Conservation (phyloP, 2,797 vertebrate genomes). For the Pagetopsis macropterus region DNA sequence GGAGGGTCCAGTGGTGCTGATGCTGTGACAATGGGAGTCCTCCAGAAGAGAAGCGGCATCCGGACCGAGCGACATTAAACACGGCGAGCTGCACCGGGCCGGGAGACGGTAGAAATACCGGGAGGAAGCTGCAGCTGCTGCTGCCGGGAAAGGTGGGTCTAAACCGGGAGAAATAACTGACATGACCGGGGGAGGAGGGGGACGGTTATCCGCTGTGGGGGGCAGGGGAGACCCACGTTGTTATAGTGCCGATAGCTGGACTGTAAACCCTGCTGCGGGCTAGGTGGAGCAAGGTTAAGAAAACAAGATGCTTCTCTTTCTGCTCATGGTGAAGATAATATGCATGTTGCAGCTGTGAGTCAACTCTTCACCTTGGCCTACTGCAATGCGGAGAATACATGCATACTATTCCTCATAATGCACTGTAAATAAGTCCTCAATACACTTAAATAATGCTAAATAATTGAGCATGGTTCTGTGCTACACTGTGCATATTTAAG, state of each 20-base stretch:
- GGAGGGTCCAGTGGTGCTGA: conserved; percentile 73
- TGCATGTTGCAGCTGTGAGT: conserved; percentile 46
- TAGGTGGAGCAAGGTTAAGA: conserved; percentile 31
- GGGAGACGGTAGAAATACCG: conserved; percentile 20
- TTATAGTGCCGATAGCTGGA: conserved; percentile 5
- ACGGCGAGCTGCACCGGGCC: conserved; percentile 6
- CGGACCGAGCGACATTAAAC: conserved; percentile 60
- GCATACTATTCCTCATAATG: conserved; percentile 7
- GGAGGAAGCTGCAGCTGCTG: conserved; percentile 48
- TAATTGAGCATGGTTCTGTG: background rate
- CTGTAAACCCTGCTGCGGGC: conserved; percentile 17
- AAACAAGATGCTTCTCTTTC: background rate
- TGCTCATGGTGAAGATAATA: background rate
- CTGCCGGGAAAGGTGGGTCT: conserved; percentile 57
- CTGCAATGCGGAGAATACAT: conserved; percentile 74
- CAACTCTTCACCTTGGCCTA: conserved; percentile 51
- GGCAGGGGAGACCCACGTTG: conserved; percentile 30
- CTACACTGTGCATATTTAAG: background rate
- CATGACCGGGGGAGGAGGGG: conserved; percentile 32
- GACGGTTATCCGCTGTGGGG: conserved; percentile 27
- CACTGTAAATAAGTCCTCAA: background rate
- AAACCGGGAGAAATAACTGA: conserved; percentile 16
- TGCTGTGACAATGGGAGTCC: conserved; percentile 79
- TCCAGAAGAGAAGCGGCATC: conserved; percentile 75
- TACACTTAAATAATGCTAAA: background rate